Evolutionary conservation across 2,113 vertebrate species (phyloP), one percentile per base, ranked within the genome.

Genomic region (Saguinus imperator): DNA sequence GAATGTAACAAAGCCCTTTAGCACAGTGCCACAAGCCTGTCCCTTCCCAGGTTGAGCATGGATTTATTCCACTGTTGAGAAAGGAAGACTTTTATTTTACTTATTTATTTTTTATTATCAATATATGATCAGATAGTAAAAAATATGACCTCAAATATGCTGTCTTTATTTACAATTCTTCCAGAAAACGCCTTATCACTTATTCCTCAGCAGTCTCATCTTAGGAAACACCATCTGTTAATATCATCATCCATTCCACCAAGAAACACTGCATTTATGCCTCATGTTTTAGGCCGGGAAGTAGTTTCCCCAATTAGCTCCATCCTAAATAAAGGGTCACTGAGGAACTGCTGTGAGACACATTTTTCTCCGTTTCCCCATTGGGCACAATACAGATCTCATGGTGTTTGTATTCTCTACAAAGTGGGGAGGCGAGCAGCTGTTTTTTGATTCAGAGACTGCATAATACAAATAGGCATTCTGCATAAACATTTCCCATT

Each of bases 231-330:
- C 17, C 16, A 5, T 9, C 0, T 4, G 12, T 7, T 21, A 20
- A 0, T 10, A 8, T 14, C 0, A 0, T 29, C 1, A 0, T n/a
- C 0, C 6, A 9, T 2, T 27, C 43, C 25, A 37, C 7, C 35
- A 45, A 57, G 37, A 27, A 80, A 21, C 6, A 1, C 7, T 1
- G 6, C 13, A 8, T 27, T 9, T 14, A 2, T 0, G 20, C 21
- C 37, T 52, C 13, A 11, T 18, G 1, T 40, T 13, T 52, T 43
- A 43, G 57, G 32, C 14, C n/a, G 14, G 9, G 48, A 89, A 61
- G 72, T 6, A 18, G 48, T 52, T 64, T 52, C 21, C 21, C 5
- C 37, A 23, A n/a, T 12, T 6, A n/a, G 10, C 43, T 87, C n/a
- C 20, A 21, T 27, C 14, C 9, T 79, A 66, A 66, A 18, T 77